Percentiles rank a stretch among this genome's conserved stretches.
Conservation (phyloP, 2,797 vertebrate genomes). For the Stomatorhinus walkeri region DNA sequence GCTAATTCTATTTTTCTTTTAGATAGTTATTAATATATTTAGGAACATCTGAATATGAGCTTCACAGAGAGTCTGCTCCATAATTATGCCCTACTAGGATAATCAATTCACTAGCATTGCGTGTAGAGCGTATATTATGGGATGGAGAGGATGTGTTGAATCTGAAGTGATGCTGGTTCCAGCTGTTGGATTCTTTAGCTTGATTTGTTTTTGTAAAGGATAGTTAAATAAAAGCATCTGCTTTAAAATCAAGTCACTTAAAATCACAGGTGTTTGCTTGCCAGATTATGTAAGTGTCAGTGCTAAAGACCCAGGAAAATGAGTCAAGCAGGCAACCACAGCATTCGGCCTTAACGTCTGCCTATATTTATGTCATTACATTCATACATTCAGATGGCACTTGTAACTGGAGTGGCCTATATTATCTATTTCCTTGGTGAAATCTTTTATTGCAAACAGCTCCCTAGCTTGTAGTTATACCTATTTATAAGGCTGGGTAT, state of each 20-base stretch:
- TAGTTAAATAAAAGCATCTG: not conserved
- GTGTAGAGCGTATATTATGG: not conserved
- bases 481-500: not conserved
- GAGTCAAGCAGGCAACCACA: not conserved
- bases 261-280: constrained; percentile 5
- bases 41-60: not conserved
- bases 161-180: not conserved
- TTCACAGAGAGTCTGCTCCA: not conserved
- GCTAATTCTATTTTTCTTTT: constrained; percentile 3
- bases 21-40: not conserved
- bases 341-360: not conserved
- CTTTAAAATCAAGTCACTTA: not conserved
- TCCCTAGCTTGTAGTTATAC: not conserved
- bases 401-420: not conserved
- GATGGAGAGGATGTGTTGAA: not conserved
- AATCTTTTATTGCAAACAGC: not conserved
- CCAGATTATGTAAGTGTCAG: not conserved
- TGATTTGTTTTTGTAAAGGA: not conserved
- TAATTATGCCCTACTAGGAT: not conserved
- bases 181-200: constrained; percentile 5
- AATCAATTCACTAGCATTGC: not conserved
- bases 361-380: not conserved
- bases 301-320: not conserved
- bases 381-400: constrained; percentile 8
- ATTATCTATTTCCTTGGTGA: not conserved